Evolutionary conservation across 1,140 invertebrate genomes (phyloP), one percentile per base, ranked within the genome.

Genomic region (Patella vulgata): DNA sequence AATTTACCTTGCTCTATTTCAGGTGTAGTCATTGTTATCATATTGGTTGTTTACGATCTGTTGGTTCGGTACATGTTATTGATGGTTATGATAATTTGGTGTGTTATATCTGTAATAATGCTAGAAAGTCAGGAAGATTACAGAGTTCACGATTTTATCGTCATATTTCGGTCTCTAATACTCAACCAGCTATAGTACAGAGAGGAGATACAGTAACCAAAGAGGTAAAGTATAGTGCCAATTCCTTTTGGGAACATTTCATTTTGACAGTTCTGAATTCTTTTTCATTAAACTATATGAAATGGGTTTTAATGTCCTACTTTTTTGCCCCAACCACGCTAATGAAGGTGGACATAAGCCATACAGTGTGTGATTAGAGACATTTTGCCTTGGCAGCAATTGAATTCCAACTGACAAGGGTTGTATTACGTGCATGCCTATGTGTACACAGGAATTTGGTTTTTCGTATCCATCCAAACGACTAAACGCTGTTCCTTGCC

Each of bases 1-100:
- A n/a, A n/a, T n/a, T n/a, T n/a, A n/a, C n/a, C n/a, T n/a, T n/a
- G n/a, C n/a, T n/a, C n/a, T n/a, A n/a, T 66, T 64, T 1, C 64
- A 83, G 82, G 59, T 84, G 82, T 77, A 80, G 82, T 12, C 82
- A 84, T 43, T 70, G 73, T 47, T 84, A 81, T 57, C 82, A 84
- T 53, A 60, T 66, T n/a, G 46, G 64, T 6, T 84, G 82, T 55
- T 70, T 84, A 42, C 59, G 73, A n/a, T 73, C 75, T 23, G 66
- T 78, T 0, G 80, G 79, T 4, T 78, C 78, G 3, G 55, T 75
- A 11, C 74, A 79, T 58, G 64, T 77, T 2, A 67, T 81, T n/a
- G 77, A 79, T 53, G 77, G 75, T 0, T 78, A 81, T 47, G 77
- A 81, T n/a, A 63, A 61, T 9, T 83, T 75, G 71, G 69, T 71